Percentiles rank a stretch among this genome's conserved stretches.
Conservation (phyloP, 2,797 vertebrate species). For the Vultur gryphus region DNA sequence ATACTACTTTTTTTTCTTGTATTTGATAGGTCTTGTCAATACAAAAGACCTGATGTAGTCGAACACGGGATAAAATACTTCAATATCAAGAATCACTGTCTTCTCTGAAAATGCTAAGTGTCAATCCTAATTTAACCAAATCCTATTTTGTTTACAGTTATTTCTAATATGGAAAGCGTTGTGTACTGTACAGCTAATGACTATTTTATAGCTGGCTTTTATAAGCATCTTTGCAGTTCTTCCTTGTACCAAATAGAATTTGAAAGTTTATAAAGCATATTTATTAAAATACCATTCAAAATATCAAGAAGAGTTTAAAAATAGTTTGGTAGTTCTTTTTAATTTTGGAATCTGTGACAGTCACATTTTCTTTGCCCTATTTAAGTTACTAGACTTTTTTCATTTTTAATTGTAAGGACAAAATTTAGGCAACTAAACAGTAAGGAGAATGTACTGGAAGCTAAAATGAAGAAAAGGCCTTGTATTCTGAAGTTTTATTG, state of each 20-base stretch:
- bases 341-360: not conserved
- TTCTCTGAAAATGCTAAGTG: slow-evolving; percentile 68
- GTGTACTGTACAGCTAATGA: not conserved
- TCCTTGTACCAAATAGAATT: not conserved
- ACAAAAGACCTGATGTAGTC: slow-evolving; percentile 62
- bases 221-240: not conserved
- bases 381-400: not conserved
- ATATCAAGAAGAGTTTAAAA: not conserved
- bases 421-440: not conserved
- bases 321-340: not conserved
- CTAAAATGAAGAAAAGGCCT: not conserved
- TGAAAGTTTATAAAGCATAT: not conserved
- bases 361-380: not conserved
- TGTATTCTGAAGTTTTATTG: not conserved
- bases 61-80: slow-evolving; percentile 64
- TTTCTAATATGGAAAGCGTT: slow-evolving; percentile 9
- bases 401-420: not conserved
- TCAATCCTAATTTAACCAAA: slow-evolving; percentile 40
- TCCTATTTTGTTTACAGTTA: slow-evolving; percentile 15
- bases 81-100: slow-evolving; percentile 63
- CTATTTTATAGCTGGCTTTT: not conserved
- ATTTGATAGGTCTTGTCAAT: slow-evolving; percentile 59
- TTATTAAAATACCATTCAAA: slow-evolving; percentile 3
- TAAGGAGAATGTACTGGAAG: not conserved
- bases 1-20: slow-evolving; percentile 58